These are phyloP conservation scores for Deroplatys truncata DNA, from an alignment of 2,888 invertebrate genomes.

Conservation along the genomic window DNA sequence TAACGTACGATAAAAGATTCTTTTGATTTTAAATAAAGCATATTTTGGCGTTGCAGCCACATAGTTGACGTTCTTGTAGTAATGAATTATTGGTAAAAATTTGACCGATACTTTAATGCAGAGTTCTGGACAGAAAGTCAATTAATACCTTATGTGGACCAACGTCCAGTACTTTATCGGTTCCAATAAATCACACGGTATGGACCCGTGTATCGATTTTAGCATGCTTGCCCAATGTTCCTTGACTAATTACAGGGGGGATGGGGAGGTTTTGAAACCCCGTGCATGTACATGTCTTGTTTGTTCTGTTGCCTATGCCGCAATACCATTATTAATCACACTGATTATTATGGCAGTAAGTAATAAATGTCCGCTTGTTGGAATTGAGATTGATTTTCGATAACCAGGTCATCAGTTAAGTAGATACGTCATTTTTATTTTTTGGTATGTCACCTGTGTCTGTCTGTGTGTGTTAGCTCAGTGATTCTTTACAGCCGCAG, in stretches of 20 bases:
- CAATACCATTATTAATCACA: neutral
- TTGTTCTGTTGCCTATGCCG: neutral
- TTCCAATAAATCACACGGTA: neutral
- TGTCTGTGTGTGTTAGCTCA: no score
- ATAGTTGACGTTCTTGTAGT: neutral
- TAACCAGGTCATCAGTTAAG: neutral
- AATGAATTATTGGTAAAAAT: neutral
- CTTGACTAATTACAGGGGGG: neutral
- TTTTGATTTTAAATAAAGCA: neutral
- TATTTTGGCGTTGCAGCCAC: neutral
- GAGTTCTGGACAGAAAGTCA: neutral
- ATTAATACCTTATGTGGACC: neutral
- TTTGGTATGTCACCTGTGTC: no score
- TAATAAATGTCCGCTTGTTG: neutral
- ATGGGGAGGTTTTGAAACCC: neutral
- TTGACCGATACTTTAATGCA: neutral
- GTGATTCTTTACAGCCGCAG: no score
- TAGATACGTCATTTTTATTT: neutral
- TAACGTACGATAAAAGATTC: no score
- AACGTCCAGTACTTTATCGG: neutral
- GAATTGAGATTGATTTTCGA: neutral
- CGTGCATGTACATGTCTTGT: neutral
- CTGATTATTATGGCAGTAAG: neutral
- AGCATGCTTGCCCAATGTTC: neutral
- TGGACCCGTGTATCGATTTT: neutral